A percentile compares a stretch with the other conserved stretches of the same genome.
Conservation (phyloP, 2,888 invertebrate species). For the Cetonia aurata region DNA sequence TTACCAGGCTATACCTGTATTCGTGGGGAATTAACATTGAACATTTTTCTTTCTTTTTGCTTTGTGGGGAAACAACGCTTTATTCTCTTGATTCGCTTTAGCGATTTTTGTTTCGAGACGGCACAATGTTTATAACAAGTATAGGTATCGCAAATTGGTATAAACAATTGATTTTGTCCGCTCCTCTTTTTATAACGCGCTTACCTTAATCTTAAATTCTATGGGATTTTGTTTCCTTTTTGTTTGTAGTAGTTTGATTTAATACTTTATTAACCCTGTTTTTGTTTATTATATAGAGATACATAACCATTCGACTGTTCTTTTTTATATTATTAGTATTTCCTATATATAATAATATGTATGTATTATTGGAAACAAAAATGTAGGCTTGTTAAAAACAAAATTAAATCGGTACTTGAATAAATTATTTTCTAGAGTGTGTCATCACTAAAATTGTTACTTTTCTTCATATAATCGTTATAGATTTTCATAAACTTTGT, state of each 20-base stretch:
- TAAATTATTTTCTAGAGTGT: slow-evolving; percentile 16
- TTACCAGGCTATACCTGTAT: slow-evolving; percentile 11
- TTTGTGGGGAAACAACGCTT: neutral
- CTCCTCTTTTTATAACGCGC: neutral
- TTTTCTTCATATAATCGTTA: slow-evolving; percentile 22
- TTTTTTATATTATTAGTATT: slow-evolving; percentile 14
- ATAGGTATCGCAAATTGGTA: neutral
- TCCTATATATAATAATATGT: neutral
- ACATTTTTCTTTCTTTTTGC: slow-evolving; percentile 1
- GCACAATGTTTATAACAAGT: slow-evolving; percentile 10
- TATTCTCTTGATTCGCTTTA: too few relatives aligned
- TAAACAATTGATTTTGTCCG: slow-evolving; percentile 21
- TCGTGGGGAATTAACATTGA: neutral
- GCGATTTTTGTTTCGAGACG: neutral
- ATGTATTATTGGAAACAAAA: neutral
- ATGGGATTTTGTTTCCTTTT: slow-evolving; percentile 8
- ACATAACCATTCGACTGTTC: slow-evolving; percentile 41
- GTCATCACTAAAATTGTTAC: slow-evolving; percentile 32
- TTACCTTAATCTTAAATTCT: slow-evolving; percentile 15
- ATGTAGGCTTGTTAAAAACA: neutral
- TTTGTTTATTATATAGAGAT: slow-evolving; percentile 28
- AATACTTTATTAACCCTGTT: slow-evolving; percentile 28
- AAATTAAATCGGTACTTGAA: slow-evolving; percentile 8
- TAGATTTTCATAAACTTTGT: slow-evolving; percentile 39
- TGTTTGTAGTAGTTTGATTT: neutral